phyloP scores from a whole-genome alignment of 2,797 vertebrate species.

The Rhabdomys pumilio region DNA sequence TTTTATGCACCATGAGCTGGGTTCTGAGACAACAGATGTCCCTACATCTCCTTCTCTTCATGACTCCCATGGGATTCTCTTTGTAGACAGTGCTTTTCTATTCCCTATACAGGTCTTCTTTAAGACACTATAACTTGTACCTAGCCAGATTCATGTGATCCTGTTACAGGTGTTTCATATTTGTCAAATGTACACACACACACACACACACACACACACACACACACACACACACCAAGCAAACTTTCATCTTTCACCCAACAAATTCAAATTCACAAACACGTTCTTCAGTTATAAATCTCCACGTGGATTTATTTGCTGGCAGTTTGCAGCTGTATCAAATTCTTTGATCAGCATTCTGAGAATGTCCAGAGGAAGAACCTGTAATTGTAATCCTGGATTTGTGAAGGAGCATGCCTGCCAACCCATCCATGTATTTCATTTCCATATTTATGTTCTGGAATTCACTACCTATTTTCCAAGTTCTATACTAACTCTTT shows the following conservation, averaged over 20 bases:
- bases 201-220: neutral
- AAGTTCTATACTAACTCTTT: constrained; percentile 70
- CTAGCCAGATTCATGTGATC: neutral
- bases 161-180: constrained; percentile 19
- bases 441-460: constrained; percentile 69
- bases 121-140: constrained; percentile 27
- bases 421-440: constrained; percentile 51
- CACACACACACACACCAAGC: neutral
- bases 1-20: neutral
- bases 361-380: constrained; percentile 62
- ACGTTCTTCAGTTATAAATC: constrained; percentile 26
- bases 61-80: neutral
- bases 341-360: constrained; percentile 65
- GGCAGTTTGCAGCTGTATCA: constrained; percentile 52
- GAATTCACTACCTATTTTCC: constrained; percentile 66
- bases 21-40: neutral
- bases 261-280: constrained; percentile 50
- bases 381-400: constrained; percentile 20
- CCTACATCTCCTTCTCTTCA: neutral
- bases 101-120: neutral
- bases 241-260: constrained; percentile 13
- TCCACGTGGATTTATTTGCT: constrained; percentile 36
- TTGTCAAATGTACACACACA: neutral
- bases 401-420: constrained; percentile 42
- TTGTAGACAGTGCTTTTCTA: neutral